phyloP scores from a whole-genome alignment of 23 tunicate species.

The Trididemnum nubilum region DNA sequence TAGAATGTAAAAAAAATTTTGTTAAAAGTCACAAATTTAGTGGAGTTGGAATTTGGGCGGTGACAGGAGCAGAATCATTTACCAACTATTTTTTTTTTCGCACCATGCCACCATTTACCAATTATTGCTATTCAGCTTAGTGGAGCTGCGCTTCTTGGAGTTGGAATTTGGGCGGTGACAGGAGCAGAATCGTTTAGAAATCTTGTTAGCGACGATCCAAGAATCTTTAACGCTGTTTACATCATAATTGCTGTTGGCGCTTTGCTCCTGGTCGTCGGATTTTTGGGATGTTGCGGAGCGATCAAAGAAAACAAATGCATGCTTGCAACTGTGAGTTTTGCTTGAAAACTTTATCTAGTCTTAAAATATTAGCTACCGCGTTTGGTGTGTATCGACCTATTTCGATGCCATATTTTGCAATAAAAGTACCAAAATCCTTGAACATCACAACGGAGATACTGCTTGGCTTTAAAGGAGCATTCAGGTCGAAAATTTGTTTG shows the following conservation, averaged over 20 bases:
- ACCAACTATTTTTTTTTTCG: slow-evolving; percentile 34
- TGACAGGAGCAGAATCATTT: slow-evolving; percentile 58
- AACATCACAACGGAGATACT: too few species aligned
- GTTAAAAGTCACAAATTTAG: too few species aligned
- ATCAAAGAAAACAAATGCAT: slow-evolving; percentile 83
- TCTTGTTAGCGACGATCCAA: slow-evolving; percentile 43
- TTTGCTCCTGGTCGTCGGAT: slow-evolving; percentile 59
- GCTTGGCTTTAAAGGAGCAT: too few species aligned
- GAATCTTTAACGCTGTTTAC: slow-evolving; percentile 77
- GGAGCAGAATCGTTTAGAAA: slow-evolving; percentile 57
- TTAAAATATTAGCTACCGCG: neutral
- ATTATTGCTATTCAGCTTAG: too few species aligned
- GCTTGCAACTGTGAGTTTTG: slow-evolving; percentile 70
- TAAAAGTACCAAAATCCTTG: too few species aligned
- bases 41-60: slow-evolving; percentile 79
- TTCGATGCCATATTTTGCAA: neutral
- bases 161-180: slow-evolving; percentile 74
- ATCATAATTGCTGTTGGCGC: slow-evolving; percentile 82
- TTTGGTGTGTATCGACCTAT: neutral
- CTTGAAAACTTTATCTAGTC: too few species aligned
- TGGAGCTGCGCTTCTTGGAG: slow-evolving; percentile 54
- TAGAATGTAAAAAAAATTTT: too few species aligned
- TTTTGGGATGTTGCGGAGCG: slow-evolving; percentile 95
- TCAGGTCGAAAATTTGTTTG: too few species aligned
- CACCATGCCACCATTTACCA: too few species aligned